phyloP scores from a whole-genome alignment of 1,140 invertebrate genomes.

The Drosophila sucinea region DNA sequence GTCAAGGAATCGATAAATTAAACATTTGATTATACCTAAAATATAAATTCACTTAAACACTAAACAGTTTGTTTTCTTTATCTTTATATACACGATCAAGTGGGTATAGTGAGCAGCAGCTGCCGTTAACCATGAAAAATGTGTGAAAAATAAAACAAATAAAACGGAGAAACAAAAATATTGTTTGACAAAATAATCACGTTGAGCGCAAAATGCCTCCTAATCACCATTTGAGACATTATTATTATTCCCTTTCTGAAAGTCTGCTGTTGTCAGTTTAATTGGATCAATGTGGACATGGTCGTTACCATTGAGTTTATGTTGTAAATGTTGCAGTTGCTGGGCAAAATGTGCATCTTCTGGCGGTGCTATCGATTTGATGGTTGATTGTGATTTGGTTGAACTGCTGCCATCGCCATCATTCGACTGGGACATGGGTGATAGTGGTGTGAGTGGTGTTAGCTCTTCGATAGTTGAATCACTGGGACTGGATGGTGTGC shows the following conservation, averaged over 20 bases:
- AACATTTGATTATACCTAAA: constrained; percentile 48
- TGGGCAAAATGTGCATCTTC: constrained; percentile 63
- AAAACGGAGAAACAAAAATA: not conserved
- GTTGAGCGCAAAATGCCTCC: not conserved
- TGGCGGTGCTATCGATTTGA: constrained; percentile 20
- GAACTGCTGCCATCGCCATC: constrained; percentile 42
- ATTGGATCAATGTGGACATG: constrained; percentile 35
- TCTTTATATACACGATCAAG: constrained; percentile 63
- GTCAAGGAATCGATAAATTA: constrained; percentile 60
- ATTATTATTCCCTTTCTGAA: constrained; percentile 57
- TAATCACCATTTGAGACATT: constrained; percentile 30
- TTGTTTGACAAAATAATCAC: not conserved
- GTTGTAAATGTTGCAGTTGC: constrained; percentile 67
- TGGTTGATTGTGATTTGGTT: constrained; percentile 9
- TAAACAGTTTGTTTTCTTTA: constrained; percentile 40
- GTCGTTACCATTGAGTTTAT: constrained; percentile 69
- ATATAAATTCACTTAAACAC: constrained; percentile 51
- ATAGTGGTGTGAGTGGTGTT: constrained; percentile 55
- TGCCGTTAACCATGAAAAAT: constrained; percentile 49
- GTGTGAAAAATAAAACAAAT: constrained; percentile 8
- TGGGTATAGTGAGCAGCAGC: constrained; percentile 36
- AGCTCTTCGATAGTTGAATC: constrained; percentile 71
- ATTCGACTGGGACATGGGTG: constrained; percentile 62
- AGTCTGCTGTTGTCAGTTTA: constrained; percentile 53
- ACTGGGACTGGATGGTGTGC: constrained; percentile 60